Evolutionary conservation across 2,888 invertebrate genomes (phyloP).

Genomic region (Uropetala carovei): DNA sequence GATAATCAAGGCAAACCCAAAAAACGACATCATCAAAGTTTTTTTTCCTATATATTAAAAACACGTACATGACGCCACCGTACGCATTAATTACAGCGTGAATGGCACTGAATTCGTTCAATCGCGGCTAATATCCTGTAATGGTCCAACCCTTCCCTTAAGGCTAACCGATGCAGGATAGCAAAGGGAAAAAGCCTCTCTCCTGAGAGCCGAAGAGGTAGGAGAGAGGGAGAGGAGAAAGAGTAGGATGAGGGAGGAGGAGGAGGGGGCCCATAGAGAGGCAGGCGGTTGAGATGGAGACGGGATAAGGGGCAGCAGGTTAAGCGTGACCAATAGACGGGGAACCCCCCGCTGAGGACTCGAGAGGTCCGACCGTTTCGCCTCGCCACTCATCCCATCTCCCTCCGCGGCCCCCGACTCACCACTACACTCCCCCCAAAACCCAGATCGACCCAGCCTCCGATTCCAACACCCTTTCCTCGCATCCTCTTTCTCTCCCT

Average conservation of each 20-base stretch:
- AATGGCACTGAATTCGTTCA: too few relatives aligned
- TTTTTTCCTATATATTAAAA: too few relatives aligned
- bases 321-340: slow-evolving; percentile 53
- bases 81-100: too few relatives aligned
- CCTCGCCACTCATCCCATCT: slow-evolving; percentile 26
- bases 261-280: not conserved
- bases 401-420: too few relatives aligned
- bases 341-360: slow-evolving; percentile 12
- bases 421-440: not conserved
- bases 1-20: too few relatives aligned
- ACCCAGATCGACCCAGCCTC: not conserved
- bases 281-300: slow-evolving; percentile 22
- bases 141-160: not conserved
- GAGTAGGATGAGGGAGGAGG: not conserved
- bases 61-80: too few relatives aligned
- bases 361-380: slow-evolving; percentile 41
- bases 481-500: not conserved
- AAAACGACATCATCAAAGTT: too few relatives aligned
- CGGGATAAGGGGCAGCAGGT: slow-evolving; percentile 37
- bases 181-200: not conserved
- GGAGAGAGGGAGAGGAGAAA: not conserved
- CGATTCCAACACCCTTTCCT: not conserved
- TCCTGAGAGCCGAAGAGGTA: not conserved
- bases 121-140: too few relatives aligned
- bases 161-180: not conserved